Conservation (phyloP, 2,888 invertebrate genomes). For the Torymus tubicola region DNA sequence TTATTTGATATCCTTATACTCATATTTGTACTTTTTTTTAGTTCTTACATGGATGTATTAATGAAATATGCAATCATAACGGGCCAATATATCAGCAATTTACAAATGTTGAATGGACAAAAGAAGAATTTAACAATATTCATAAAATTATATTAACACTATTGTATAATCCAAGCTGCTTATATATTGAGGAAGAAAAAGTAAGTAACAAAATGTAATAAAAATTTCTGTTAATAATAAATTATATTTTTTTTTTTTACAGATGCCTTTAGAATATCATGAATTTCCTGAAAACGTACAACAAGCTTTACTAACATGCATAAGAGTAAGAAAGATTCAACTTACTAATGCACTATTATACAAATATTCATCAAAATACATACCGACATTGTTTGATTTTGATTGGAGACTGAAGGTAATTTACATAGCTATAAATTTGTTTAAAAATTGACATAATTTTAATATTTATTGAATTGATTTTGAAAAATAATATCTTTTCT, state of each 20-base stretch:
- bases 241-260: constrained; percentile 47
- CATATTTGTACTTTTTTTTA: constrained; percentile 56
- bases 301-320: constrained; percentile 64
- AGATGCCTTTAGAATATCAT: constrained; percentile 71
- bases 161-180: constrained; percentile 66
- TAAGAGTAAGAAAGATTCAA: constrained; percentile 67
- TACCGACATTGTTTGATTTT: constrained; percentile 75
- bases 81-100: constrained; percentile 67
- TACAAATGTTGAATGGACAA: constrained; percentile 67
- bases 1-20: constrained; percentile 1
- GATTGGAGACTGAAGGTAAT: constrained; percentile 78
- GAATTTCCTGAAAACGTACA: constrained; percentile 69
- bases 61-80: constrained; percentile 71
- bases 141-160: constrained; percentile 64
- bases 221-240: neutral
- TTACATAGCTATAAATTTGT: constrained; percentile 5
- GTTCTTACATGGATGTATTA: constrained; percentile 71
- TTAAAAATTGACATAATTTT: constrained; percentile 4
- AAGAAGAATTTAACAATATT: constrained; percentile 65
- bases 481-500: constrained; percentile 43
- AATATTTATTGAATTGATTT: neutral
- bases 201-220: constrained; percentile 56
- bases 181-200: constrained; percentile 68
- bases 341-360: constrained; percentile 66
- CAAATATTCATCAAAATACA: constrained; percentile 68